Evolutionary conservation across 2,113 vertebrate species (phyloP).

Genomic region (Channa maculata): DNA sequence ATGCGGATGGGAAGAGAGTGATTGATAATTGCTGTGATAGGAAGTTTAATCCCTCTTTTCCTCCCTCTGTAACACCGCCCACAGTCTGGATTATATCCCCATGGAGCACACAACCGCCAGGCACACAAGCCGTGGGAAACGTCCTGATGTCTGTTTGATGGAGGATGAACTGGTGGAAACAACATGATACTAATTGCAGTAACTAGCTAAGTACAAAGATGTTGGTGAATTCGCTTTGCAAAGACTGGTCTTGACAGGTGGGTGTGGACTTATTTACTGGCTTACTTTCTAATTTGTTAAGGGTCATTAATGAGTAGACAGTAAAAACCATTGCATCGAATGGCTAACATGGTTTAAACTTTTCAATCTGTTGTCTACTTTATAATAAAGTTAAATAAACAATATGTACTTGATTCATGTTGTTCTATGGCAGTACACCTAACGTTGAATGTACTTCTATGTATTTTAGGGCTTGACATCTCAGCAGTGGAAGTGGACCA

Average conservation of each 20-base stretch:
- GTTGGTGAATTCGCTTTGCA: background rate
- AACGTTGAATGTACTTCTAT: background rate
- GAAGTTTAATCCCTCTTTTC: conserved; percentile 51
- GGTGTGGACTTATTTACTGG: conserved; percentile 18
- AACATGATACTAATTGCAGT: background rate
- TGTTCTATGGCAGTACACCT: background rate
- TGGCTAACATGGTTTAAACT: too few relatives aligned
- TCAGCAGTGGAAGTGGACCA: conserved; percentile 15
- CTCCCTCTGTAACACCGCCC: conserved; percentile 31
- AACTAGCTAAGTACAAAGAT: background rate
- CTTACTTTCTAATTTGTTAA: background rate
- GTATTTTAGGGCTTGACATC: conserved; percentile 17
- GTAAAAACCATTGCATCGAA: too few relatives aligned
- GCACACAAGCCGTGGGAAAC: conserved; percentile 7
- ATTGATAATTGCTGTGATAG: conserved; percentile 52
- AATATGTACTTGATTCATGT: background rate
- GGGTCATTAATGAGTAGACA: background rate
- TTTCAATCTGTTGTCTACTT: too few relatives aligned
- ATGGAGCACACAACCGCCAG: conserved; percentile 4
- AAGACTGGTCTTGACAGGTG: conserved; percentile 35
- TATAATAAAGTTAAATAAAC: background rate
- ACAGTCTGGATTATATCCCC: conserved; percentile 68
- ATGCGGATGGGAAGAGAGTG: conserved; percentile 28
- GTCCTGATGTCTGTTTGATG: conserved; percentile 1
- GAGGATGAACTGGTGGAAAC: background rate